Evolutionary conservation across 2,113 vertebrate species (phyloP).

Genomic region (Muntiacus muntjak): DNA sequence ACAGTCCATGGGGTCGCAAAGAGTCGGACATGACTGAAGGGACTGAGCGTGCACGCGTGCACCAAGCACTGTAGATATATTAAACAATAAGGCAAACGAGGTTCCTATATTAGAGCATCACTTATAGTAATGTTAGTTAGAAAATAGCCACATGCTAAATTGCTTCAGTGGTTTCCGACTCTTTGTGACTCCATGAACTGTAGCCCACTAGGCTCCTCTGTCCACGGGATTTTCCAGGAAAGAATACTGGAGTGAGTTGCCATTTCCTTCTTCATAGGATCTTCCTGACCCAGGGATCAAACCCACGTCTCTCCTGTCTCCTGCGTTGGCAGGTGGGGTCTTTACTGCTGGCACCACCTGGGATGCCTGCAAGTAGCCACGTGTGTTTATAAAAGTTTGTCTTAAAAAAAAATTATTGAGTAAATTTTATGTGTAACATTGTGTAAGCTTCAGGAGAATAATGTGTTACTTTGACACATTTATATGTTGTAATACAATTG

Average conservation of each 20-base stretch:
- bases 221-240: background rate
- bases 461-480: background rate
- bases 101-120: background rate
- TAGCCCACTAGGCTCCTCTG: background rate
- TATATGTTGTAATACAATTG: background rate
- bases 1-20: background rate
- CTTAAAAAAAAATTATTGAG: background rate
- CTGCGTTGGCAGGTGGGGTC: background rate
- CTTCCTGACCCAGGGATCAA: background rate
- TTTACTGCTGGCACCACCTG: background rate
- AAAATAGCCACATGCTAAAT: background rate
- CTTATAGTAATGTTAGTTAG: background rate
- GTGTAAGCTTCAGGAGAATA: background rate
- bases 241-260: background rate
- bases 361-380: background rate
- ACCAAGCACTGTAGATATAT: background rate
- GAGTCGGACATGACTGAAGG: background rate
- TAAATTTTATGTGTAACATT: background rate
- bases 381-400: background rate
- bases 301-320: background rate
- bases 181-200: background rate
- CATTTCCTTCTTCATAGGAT: background rate
- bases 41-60: background rate
- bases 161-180: rapidly evolving
- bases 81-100: background rate